These are phyloP conservation scores for Drosophila neonasuta DNA, from an alignment of 2,888 invertebrate species.

Conservation along the genomic window DNA sequence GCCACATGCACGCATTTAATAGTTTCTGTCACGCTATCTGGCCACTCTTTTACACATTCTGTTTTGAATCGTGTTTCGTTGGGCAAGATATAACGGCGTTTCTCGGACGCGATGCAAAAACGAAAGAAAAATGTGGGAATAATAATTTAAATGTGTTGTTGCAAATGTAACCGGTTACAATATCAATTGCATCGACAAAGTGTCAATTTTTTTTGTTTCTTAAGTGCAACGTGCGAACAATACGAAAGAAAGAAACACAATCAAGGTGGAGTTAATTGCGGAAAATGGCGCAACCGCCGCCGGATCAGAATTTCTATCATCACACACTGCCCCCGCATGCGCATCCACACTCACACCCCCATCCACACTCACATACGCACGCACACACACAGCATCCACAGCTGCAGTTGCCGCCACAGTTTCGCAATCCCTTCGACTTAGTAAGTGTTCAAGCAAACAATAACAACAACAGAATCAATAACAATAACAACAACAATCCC, in stretches of 20 bases:
- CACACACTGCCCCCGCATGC: constrained; percentile 60
- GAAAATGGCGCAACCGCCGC: constrained; percentile 78
- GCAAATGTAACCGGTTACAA: constrained; percentile 65
- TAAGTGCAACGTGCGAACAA: constrained; percentile 36
- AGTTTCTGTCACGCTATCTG: not conserved
- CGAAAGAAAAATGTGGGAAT: constrained; percentile 62
- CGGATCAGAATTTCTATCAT: constrained; percentile 73
- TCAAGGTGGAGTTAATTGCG: constrained; percentile 41
- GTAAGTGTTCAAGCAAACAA: constrained; percentile 50
- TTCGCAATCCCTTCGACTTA: constrained; percentile 74
- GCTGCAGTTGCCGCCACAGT: constrained; percentile 72
- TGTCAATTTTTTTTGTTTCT: constrained; percentile 11
- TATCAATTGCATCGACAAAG: constrained; percentile 27
- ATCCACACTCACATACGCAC: constrained; percentile 36
- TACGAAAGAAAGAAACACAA: constrained; percentile 21
- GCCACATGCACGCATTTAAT: constrained; percentile 20
- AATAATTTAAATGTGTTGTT: constrained; percentile 50
- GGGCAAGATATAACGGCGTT: constrained; percentile 52
- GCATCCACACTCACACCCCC: constrained; percentile 43
- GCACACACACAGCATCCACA: constrained; percentile 64
- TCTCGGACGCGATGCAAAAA: constrained; percentile 55
- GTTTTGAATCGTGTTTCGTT: constrained; percentile 56
- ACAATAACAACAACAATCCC: constrained; percentile 12
- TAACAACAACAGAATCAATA: constrained; percentile 9
- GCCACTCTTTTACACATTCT: constrained; percentile 35